Evolutionary conservation across 2,888 invertebrate species (phyloP), one percentile per base, ranked within the genome.

Genomic region (Brachyopa scutellaris): DNA sequence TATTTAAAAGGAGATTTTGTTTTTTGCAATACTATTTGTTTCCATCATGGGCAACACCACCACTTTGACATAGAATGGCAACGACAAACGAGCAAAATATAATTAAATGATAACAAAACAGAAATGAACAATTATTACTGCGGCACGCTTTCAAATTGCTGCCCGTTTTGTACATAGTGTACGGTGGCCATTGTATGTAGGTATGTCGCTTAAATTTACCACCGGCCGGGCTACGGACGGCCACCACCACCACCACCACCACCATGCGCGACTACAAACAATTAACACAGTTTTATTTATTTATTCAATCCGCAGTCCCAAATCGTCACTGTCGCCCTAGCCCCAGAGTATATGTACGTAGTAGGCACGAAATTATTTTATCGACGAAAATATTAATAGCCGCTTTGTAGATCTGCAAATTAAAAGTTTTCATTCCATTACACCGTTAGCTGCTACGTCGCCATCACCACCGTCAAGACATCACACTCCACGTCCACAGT

Each of bases 391-490:
- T 64, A 82, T 70, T 70, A 76, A 70, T 70, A 66, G 70, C 51
- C 64, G 55, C 53, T 82, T 77, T 82, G 66, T 66, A 70, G 66
- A 77, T 66, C 47, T 66, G 21, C 64, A 70, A 82, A 82, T 82
- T 82, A 82, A 82, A 82, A 82, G 77, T 82, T 82, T 82, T 82
- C 77, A 82, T 82, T 77, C 64, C 77, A 77, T 72, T 82, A 77
- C 64, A 76, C 62, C 9, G 51, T 42, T 62, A 76, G 61, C 6
- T 26, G 26, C n/a, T n/a, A n/a, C 33, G 31, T 59, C 33, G 57
- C 11, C 36, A 36, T 47, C 23, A 31, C 40, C 15, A 64, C 26
- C 53, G 53, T 31, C 31, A 53, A 21, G 33, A 53, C 36, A 33
- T 33, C 53, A 3, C 11, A 29, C 15, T 15, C 17, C n/a, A 31